phyloP scores from a whole-genome alignment of 1,140 invertebrate species.

The Drosophila quadrilineata region DNA sequence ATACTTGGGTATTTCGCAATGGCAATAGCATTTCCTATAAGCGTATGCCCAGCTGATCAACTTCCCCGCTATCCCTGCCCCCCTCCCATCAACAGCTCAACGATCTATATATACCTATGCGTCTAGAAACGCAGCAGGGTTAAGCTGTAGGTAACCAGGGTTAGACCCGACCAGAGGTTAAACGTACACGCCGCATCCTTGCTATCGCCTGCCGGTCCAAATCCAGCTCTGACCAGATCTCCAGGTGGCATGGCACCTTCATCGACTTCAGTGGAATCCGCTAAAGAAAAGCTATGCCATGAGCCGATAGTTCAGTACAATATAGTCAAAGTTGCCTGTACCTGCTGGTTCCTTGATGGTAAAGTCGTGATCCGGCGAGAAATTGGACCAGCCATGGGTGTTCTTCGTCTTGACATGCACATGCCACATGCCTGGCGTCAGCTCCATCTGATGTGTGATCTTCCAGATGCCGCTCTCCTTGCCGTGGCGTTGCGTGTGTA shows the following conservation, averaged over 20 bases:
- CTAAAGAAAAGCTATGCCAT: not conserved
- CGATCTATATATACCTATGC: not conserved
- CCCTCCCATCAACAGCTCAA: not conserved
- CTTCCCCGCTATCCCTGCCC: not conserved
- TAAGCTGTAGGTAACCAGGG: slow-evolving; percentile 7
- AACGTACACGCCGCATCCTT: slow-evolving; percentile 13
- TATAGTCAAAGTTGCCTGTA: not conserved
- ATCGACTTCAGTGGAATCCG: slow-evolving; percentile 21
- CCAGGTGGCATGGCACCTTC: slow-evolving; percentile 50
- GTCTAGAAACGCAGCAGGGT: slow-evolving; percentile 50
- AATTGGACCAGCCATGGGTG: slow-evolving; percentile 76
- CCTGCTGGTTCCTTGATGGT: slow-evolving; percentile 45
- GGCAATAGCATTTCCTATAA: too few species aligned
- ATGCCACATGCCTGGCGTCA: slow-evolving; percentile 69
- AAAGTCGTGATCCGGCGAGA: slow-evolving; percentile 62
- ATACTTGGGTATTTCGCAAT: slow-evolving; percentile 56
- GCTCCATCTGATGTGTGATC: slow-evolving; percentile 74
- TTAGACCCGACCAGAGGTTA: not conserved
- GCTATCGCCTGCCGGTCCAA: slow-evolving; percentile 21
- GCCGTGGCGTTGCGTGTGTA: slow-evolving; percentile 69
- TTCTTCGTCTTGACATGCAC: slow-evolving; percentile 72
- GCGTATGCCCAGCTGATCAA: slow-evolving; percentile 46
- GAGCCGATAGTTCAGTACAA: not conserved
- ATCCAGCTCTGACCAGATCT: slow-evolving; percentile 53
- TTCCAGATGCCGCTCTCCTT: slow-evolving; percentile 71